A percentile compares a stretch with the other conserved stretches of the same genome.
These are phyloP conservation scores for Pavo muticus DNA, from an alignment of 2,113 vertebrate species.

Conservation along the genomic window DNA sequence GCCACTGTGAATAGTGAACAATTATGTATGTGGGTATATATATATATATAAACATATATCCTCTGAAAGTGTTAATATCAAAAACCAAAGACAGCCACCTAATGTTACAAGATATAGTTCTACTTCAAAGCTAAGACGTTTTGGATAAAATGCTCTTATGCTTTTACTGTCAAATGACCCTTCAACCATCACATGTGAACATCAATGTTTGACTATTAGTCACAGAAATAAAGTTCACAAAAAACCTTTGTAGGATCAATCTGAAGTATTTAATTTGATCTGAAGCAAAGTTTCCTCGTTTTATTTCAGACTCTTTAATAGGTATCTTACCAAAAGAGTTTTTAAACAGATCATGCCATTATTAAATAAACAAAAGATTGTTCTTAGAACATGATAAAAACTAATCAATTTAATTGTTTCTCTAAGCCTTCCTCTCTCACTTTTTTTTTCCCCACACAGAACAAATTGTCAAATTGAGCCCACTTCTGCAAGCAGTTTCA, in stretches of 20 bases:
- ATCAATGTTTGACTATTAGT: neutral
- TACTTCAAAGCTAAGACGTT: neutral
- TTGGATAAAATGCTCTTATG: neutral
- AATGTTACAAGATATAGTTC: neutral
- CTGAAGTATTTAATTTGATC: neutral
- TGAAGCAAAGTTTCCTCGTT: neutral
- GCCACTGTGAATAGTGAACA: neutral
- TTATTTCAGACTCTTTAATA: neutral
- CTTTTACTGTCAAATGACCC: neutral
- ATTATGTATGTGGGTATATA: neutral
- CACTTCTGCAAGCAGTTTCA: neutral
- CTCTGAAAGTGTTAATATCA: neutral
- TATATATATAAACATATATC: neutral
- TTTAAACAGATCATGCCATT: neutral
- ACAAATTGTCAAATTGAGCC: neutral
- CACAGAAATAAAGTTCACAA: neutral
- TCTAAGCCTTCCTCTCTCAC: neutral
- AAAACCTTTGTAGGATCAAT: neutral
- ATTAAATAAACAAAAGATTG: neutral
- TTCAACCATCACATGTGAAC: neutral
- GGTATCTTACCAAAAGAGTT: neutral
- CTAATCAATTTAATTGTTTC: neutral
- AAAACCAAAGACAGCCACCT: neutral
- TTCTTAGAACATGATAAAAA: neutral
- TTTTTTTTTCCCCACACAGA: neutral